Evolutionary conservation across 1,140 invertebrate genomes (phyloP), one percentile per base, ranked within the genome.

Genomic region (Latrodectus geometricus): DNA sequence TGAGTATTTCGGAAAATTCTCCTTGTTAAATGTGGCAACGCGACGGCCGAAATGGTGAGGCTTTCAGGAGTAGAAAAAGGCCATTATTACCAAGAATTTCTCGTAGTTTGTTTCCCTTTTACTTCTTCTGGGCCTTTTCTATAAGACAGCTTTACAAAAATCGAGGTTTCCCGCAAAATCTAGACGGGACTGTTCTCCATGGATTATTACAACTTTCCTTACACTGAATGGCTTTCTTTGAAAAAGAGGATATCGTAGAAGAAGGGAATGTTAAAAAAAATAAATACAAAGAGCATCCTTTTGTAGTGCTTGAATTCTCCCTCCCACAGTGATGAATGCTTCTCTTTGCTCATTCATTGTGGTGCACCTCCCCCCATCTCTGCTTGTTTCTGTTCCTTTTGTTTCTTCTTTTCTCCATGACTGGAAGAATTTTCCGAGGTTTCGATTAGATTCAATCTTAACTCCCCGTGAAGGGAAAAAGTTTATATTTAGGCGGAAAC

Each of bases 261-360:
- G 54, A 52, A 12, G 52, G 21, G 21, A 9, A 20, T 14, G 8
- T n/a, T 66, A 23, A 56, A 49, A 20, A 50, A 78, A 68, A 78
- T 35, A 35, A 35, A 35, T 35, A 35, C 35, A 50, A 20, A 77
- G 54, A 49, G 74, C 54, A 61, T 61, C 52, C 76, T 78, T 68
- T 68, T 78, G 21, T 49, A 54, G 23, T 14, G 35, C 23, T n/a
- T 78, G 56, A 78, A 23, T 78, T 23, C 56, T 52, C 76, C 76
- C 76, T 78, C 61, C 35, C 61, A 68, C 14, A n/a, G 61, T 78
- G 76, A 78, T 78, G 76, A 78, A 78, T 78, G 76, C 76, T 7
- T 66, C 76, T 66, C 35, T 66, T 65, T 65, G 15, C 76, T 56
- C 76, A 78, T 78, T 78, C 76, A 61, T 14, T 66, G 76, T 66